Base-by-base conservation (phyloP, 2,797 vertebrate genomes). In the Myiotriccus ornatus region DNA sequence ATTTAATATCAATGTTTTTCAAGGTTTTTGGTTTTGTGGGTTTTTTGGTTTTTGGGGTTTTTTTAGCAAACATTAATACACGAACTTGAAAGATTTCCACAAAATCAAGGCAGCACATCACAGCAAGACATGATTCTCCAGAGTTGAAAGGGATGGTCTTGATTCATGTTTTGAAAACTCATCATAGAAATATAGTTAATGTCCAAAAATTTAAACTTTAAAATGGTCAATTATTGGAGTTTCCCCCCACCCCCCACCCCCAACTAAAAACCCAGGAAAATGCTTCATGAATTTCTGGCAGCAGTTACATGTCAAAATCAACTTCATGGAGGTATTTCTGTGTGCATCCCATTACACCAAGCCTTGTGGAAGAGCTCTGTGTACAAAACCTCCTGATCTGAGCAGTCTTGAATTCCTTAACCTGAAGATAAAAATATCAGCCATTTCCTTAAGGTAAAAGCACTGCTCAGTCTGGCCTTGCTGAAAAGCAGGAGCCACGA, bases 351-450 rank as follows among this genome's bases (percentile, higher is more conserved):
- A 0, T 34, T 35, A 64, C 12, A 85, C 34, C 21, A 79, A 91
- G 50, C 37, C 53, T 69, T 15, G 8, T 46, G 67, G 64, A 88
- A 86, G 55, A 76, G 6, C 15, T 57, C n/a, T 57, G 21, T 24
- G 14, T 21, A 67, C 28, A 79, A 87, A 82, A 87, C 22, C 75
- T 65, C 62, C 57, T 13, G 32, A 32, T 64, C 74, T 70, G 57
- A 67, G 49, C 47, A 71, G 89, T 83, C 30, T 39, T 59, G 28
- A 53, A 60, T 96, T 95, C 85, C 78, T 94, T 89, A 94, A 52
- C 27, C 52, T 41, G 39, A 88, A 94, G 88, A 90, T 27, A 77
- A 69, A 95, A 95, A 91, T 17, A 85, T 47, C 67, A 65, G 14
- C 19, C 50, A 41, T 59, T 95, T 90, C 34, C 84, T 91, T 50